phyloP scores from a whole-genome alignment of 2,888 invertebrate genomes.

The Scaptomyza flava region DNA sequence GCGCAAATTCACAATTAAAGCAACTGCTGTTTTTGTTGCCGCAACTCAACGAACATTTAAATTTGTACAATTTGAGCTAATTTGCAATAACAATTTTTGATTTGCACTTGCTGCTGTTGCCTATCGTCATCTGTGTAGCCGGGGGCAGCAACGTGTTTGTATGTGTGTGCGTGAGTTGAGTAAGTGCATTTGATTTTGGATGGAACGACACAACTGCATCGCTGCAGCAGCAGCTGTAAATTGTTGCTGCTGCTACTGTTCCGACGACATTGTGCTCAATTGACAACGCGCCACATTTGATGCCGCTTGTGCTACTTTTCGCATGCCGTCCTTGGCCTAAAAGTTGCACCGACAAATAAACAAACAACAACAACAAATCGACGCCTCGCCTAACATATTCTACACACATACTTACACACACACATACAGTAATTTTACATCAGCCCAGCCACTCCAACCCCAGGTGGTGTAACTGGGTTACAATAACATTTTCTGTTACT shows the following conservation, averaged over 20 bases:
- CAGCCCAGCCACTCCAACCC: slow-evolving; percentile 18
- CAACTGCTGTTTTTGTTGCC: slow-evolving; percentile 12
- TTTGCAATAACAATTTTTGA: slow-evolving; percentile 58
- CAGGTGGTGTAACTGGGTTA: slow-evolving; percentile 23
- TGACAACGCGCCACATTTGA: slow-evolving; percentile 44
- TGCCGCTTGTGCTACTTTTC: slow-evolving; percentile 63
- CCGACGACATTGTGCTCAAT: slow-evolving; percentile 49
- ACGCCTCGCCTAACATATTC: slow-evolving; percentile 31
- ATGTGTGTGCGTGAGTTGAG: slow-evolving; percentile 14
- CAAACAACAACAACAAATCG: slow-evolving; percentile 40
- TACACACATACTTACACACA: slow-evolving; percentile 2
- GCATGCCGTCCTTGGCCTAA: slow-evolving; percentile 69
- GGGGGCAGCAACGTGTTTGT: slow-evolving; percentile 1
- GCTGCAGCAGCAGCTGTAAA: slow-evolving; percentile 2
- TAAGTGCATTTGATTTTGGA: slow-evolving; percentile 53
- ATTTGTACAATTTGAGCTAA: slow-evolving; percentile 50
- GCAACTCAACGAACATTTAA: slow-evolving; percentile 20
- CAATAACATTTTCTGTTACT: slow-evolving; percentile 24
- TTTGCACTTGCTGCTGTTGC: slow-evolving; percentile 50
- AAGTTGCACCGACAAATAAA: slow-evolving; percentile 48
- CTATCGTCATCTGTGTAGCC: slow-evolving; percentile 14
- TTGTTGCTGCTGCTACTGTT: slow-evolving; percentile 12
- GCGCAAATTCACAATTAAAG: slow-evolving; percentile 21
- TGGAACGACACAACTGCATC: slow-evolving; percentile 40
- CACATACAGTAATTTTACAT: slow-evolving; percentile 12